A percentile compares a stretch with the other conserved stretches of the same genome.
Conservation (phyloP, 2,888 invertebrate species). For the Heliconius ismenius region DNA sequence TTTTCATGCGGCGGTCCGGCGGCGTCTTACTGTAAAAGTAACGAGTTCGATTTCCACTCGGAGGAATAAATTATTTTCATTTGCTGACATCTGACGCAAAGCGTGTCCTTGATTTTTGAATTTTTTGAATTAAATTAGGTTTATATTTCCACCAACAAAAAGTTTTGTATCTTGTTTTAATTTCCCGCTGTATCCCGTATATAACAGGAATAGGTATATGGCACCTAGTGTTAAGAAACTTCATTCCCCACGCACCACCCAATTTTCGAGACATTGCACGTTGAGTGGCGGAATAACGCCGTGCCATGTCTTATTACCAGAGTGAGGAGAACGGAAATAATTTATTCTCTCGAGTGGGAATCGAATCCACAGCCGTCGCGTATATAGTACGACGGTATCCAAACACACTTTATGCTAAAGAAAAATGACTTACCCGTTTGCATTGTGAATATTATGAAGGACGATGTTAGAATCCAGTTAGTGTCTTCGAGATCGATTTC, state of each 20-base stretch:
- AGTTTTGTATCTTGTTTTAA: not conserved
- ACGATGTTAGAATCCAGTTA: constrained; percentile 93
- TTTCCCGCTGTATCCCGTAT: not conserved
- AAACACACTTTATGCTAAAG: not conserved
- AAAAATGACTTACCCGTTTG: constrained; percentile 86
- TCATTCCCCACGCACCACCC: not conserved
- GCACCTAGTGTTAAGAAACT: not conserved
- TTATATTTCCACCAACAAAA: no score
- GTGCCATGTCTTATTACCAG: not conserved
- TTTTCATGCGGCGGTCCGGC: no score
- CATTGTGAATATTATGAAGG: constrained; percentile 96
- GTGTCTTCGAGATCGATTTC: constrained; percentile 90
- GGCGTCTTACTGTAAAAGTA: no score
- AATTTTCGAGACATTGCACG: no score
- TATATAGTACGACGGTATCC: not conserved
- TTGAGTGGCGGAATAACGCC: not conserved
- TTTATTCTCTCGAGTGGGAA: not conserved
- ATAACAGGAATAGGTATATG: not conserved
- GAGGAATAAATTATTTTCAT: no score
- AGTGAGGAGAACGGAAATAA: not conserved
- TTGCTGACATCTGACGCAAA: no score
- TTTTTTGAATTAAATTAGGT: no score
- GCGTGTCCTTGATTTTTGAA: no score
- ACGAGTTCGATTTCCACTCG: no score
- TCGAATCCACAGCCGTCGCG: not conserved